Conservation (phyloP, 2,797 vertebrate genomes). For the Alosa sapidissima region DNA sequence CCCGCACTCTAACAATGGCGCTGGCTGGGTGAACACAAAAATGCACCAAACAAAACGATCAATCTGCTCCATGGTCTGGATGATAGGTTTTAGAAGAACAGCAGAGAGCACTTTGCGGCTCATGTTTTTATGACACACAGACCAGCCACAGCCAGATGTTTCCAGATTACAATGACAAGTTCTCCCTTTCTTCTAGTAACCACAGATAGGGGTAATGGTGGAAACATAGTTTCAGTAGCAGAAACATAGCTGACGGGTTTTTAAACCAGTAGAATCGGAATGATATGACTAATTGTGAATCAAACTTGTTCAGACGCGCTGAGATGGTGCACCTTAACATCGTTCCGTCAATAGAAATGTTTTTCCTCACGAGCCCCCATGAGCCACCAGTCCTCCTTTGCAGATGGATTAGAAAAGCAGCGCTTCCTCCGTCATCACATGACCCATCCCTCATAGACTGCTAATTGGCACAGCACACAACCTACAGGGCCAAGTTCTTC, state of each 20-base stretch:
- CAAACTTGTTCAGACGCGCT: neutral
- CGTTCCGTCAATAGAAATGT: neutral
- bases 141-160: neutral
- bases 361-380: neutral
- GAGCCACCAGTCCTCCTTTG: neutral
- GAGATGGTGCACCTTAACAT: neutral
- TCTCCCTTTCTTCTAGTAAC: neutral
- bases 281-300: neutral
- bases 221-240: too few relatives aligned
- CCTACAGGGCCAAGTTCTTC: neutral
- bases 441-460: neutral
- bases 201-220: neutral
- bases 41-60: neutral
- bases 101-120: neutral
- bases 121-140: neutral
- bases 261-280: neutral
- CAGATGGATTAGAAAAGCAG: neutral
- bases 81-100: neutral
- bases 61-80: neutral
- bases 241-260: too few relatives aligned
- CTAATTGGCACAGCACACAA: neutral
- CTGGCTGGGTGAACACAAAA: too few relatives aligned
- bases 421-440: slow-evolving; percentile 4
- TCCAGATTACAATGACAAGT: neutral
- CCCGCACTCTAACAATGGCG: neutral